Conservation (phyloP, 64 coral and sea anemone genomes). For the Anthopleura sola region DNA sequence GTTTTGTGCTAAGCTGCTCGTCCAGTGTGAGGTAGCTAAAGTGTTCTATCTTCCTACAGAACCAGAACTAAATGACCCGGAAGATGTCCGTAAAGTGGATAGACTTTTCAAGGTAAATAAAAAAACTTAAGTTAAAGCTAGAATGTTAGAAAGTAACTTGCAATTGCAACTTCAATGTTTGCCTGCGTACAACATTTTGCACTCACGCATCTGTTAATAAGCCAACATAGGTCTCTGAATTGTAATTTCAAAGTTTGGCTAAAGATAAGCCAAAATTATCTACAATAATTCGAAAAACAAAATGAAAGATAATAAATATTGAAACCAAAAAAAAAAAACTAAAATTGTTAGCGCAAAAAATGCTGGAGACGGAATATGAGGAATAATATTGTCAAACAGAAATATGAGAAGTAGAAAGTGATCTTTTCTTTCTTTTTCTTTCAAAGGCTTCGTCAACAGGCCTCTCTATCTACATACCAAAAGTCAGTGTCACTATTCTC, state of each 20-base stretch:
- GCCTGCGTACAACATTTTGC: too few species aligned
- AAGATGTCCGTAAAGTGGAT: conserved; percentile 24
- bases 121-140: background rate
- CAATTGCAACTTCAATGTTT: too few species aligned
- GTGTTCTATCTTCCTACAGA: conserved; percentile 38
- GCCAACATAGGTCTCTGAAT: too few species aligned
- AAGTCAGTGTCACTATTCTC: conserved; percentile 26
- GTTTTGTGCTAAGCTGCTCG: conserved; percentile 40
- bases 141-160: background rate
- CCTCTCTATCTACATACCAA: conserved; percentile 37
- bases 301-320: too few species aligned
- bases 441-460: conserved; percentile 19
- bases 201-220: too few species aligned
- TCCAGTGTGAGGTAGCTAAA: conserved; percentile 10
- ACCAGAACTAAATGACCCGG: conserved; percentile 10
- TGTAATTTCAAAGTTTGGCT: too few species aligned
- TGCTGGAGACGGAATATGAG: too few species aligned
- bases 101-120: conserved; percentile 9
- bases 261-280: too few species aligned
- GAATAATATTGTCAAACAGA: too few species aligned
- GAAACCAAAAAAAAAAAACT: too few species aligned
- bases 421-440: background rate
- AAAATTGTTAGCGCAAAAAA: background rate
- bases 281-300: too few species aligned
- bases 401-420: background rate